Conservation (phyloP, 2,113 vertebrate species). For the Catagonus wagneri region DNA sequence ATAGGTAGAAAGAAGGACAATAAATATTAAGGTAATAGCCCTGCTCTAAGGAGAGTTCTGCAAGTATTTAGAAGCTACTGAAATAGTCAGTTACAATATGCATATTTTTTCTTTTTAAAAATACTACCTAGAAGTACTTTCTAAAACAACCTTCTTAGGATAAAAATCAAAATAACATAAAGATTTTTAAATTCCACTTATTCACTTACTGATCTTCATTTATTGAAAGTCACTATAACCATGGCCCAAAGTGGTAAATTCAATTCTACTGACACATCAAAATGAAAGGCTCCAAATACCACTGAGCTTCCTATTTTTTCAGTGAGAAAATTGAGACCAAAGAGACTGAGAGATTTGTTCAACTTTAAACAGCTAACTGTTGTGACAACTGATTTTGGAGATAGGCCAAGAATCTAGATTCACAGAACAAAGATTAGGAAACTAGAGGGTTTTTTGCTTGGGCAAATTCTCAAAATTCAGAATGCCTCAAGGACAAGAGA, state of each 20-base stretch:
- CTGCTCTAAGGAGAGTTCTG: neutral
- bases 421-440: neutral
- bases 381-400: neutral
- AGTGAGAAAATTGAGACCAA: neutral
- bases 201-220: neutral
- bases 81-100: neutral
- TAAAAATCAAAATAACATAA: neutral
- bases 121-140: neutral
- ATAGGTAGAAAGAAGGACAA: no score
- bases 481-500: neutral
- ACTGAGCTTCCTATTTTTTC: neutral
- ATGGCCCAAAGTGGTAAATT: neutral
- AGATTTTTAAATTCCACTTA: neutral
- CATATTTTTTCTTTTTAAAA: neutral
- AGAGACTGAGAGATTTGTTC: neutral
- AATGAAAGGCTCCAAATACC: neutral
- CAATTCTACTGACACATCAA: neutral
- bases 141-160: neutral
- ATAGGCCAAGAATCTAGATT: neutral
- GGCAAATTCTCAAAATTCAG: neutral
- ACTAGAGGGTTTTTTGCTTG: neutral
- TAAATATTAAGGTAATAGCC: neutral
- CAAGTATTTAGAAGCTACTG: neutral
- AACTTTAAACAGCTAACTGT: neutral
- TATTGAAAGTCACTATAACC: slow-evolving; percentile 5